Evolutionary conservation across 2,113 vertebrate genomes (phyloP).

Genomic region (Phasianus colchicus): DNA sequence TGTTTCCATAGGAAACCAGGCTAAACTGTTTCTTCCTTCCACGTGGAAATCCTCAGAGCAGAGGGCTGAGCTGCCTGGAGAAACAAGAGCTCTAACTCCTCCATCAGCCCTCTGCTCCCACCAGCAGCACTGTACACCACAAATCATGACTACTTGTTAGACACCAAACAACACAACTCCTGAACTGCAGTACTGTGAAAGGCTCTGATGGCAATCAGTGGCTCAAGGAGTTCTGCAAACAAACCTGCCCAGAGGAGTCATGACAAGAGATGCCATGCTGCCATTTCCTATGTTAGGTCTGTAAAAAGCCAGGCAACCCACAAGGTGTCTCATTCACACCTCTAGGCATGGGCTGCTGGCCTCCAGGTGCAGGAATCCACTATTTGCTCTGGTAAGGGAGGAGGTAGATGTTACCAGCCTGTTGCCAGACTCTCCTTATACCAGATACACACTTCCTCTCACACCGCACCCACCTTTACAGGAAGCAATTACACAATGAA

Average conservation of each 20-base stretch:
- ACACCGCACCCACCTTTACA: conserved; percentile 60
- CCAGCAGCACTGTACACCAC: not conserved
- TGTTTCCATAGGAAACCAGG: conserved; percentile 62
- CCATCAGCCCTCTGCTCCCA: not conserved
- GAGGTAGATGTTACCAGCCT: conserved; percentile 6
- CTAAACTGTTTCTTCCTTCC: conserved; percentile 15
- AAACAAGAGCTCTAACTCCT: not conserved
- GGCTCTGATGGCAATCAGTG: not conserved
- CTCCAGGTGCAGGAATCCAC: not conserved
- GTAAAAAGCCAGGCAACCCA: not conserved
- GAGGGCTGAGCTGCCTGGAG: not conserved
- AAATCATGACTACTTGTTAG: not conserved
- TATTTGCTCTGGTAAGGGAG: conserved; percentile 12
- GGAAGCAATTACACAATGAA: conserved; percentile 73
- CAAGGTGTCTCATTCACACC: not conserved
- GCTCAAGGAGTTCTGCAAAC: not conserved
- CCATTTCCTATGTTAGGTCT: not conserved
- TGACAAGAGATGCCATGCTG: not conserved
- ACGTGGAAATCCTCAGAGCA: not conserved
- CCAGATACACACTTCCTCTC: conserved; percentile 49
- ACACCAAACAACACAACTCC: not conserved
- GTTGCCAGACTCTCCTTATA: conserved; percentile 31
- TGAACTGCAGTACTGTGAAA: not conserved
- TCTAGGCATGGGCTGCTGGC: not conserved
- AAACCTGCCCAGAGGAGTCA: not conserved